Conservation (phyloP, 2,113 vertebrate species). For the Astur gentilis region DNA sequence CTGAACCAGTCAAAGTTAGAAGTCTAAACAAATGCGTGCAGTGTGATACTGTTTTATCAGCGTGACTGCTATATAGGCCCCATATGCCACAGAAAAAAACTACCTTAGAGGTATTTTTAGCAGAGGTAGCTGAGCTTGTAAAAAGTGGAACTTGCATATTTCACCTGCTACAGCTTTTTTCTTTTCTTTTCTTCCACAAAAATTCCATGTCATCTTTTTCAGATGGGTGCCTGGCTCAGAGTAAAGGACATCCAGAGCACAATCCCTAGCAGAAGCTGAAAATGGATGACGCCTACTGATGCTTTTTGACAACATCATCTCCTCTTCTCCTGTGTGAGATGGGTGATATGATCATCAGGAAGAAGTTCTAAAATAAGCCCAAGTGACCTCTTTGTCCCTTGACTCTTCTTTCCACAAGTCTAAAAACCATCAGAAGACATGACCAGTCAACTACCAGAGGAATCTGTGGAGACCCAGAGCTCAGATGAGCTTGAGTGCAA, state of each 20-base stretch:
- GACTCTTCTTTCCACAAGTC: not conserved
- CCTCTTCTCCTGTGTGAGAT: not conserved
- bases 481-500: slow-evolving; percentile 92
- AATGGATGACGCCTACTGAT: slow-evolving; percentile 11
- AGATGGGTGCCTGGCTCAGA: not conserved
- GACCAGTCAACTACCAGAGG: slow-evolving; percentile 76
- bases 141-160: not conserved
- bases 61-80: not conserved
- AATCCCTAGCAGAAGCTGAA: slow-evolving; percentile 14
- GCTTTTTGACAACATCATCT: not conserved
- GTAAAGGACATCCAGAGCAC: not conserved
- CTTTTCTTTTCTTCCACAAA: slow-evolving; percentile 43
- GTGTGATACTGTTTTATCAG: not conserved
- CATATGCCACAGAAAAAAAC: not conserved
- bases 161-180: not conserved
- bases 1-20: not conserved
- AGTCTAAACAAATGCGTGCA: not conserved
- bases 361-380: not conserved
- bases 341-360: not conserved
- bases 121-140: not conserved
- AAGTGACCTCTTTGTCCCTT: not conserved
- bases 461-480: slow-evolving; percentile 62
- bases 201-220: slow-evolving; percentile 10
- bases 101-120: not conserved
- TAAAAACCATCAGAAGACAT: slow-evolving; percentile 41